A percentile compares a stretch with the other conserved stretches of the same genome.
phyloP scores from a whole-genome alignment of 1,140 invertebrate species.

The Mizuhopecten yessoensis region DNA sequence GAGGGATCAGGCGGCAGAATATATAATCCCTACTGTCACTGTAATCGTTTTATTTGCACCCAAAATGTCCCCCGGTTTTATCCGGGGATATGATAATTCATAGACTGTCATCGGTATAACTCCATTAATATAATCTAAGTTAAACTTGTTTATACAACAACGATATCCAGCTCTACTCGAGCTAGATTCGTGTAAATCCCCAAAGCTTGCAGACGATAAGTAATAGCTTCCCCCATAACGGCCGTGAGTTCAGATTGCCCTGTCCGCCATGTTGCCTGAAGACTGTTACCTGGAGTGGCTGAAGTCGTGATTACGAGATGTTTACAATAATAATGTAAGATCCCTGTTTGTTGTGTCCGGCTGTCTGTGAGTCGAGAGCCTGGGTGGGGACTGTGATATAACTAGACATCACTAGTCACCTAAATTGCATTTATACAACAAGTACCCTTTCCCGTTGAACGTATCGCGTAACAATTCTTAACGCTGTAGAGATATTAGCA shows the following conservation, averaged over 20 bases:
- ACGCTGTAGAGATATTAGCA: not conserved
- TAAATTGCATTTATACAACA: not conserved
- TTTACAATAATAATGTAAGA: conserved; percentile 40
- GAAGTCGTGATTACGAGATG: conserved; percentile 17
- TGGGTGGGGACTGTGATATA: conserved; percentile 31
- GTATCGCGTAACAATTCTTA: not conserved
- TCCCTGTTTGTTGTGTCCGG: conserved; percentile 13
- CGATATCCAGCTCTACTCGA: not conserved
- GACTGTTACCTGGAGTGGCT: not conserved
- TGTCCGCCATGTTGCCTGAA: not conserved
- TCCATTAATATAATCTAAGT: not conserved
- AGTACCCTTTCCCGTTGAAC: not conserved
- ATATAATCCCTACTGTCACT: conserved; percentile 52
- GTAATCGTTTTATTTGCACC: conserved; percentile 59
- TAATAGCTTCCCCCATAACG: not conserved
- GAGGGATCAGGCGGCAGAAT: conserved; percentile 40
- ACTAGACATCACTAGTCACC: not conserved
- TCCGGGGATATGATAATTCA: conserved; percentile 22
- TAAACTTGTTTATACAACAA: conserved; percentile 36
- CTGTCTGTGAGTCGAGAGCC: not conserved
- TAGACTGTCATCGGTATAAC: not conserved
- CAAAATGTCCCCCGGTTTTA: conserved; percentile 47
- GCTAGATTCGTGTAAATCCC: conserved; percentile 1
- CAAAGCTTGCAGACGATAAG: not conserved
- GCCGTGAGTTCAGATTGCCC: not conserved